A percentile compares a stretch with the other conserved stretches of the same genome.
phyloP scores from a whole-genome alignment of 2,113 vertebrate species.

The Elephas maximus region DNA sequence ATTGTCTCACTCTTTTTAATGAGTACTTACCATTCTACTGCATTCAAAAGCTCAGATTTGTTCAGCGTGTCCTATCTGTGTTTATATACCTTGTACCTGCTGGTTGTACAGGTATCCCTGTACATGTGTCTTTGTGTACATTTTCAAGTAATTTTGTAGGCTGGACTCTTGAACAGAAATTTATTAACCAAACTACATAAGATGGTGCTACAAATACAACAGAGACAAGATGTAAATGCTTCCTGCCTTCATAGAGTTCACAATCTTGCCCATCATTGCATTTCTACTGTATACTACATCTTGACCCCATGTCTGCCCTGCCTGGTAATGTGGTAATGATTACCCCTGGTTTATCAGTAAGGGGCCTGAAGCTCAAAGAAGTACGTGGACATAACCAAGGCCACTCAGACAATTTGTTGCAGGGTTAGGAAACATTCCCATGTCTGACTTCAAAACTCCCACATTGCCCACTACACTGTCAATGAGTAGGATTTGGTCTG shows the following conservation, averaged over 20 bases:
- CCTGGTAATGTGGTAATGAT: neutral
- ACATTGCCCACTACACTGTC: neutral
- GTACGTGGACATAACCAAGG: neutral
- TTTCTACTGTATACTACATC: neutral
- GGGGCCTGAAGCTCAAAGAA: neutral
- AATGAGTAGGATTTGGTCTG: neutral
- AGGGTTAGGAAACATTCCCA: neutral
- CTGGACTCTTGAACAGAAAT: neutral
- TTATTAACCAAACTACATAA: neutral
- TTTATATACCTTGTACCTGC: neutral
- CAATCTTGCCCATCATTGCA: neutral
- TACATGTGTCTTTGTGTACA: fast-evolving
- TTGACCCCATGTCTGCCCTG: neutral
- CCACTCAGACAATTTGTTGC: neutral
- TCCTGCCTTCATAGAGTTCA: neutral
- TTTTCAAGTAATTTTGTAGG: neutral
- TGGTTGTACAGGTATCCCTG: neutral
- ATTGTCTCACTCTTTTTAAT: neutral
- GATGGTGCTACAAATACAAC: neutral
- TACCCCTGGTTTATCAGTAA: neutral
- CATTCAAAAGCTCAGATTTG: neutral
- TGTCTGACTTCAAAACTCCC: neutral
- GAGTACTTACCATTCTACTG: neutral
- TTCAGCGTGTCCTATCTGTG: neutral
- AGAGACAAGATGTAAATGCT: neutral